phyloP scores from a whole-genome alignment of 2,888 invertebrate genomes.

The Xestia xanthographa region DNA sequence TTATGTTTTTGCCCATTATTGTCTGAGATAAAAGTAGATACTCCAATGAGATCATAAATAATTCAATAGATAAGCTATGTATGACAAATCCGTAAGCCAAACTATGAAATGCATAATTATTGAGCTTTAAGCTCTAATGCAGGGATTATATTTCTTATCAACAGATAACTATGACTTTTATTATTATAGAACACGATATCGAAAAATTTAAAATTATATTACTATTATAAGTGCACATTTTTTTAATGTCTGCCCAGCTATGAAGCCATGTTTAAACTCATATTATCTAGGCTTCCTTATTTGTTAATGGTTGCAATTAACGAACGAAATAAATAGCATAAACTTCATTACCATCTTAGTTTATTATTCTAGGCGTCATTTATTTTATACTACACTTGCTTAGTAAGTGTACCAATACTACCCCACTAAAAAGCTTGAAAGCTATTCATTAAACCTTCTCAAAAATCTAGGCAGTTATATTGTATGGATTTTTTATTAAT shows the following conservation, averaged over 20 bases:
- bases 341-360: too few species aligned
- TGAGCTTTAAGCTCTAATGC: not conserved
- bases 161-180: not conserved
- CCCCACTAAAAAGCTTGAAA: too few species aligned
- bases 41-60: not conserved
- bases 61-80: not conserved
- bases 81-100: not conserved
- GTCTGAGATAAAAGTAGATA: constrained; percentile 2
- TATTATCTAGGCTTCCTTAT: not conserved
- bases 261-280: not conserved
- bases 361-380: not conserved
- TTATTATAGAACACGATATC: not conserved
- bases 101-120: not conserved
- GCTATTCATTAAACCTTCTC: too few species aligned
- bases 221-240: not conserved
- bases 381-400: too few species aligned
- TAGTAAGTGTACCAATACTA: too few species aligned
- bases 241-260: not conserved
- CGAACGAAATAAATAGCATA: not conserved
- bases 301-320: not conserved
- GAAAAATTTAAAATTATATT: not conserved
- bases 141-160: not conserved
- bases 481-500: too few species aligned
- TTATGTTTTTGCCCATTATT: constrained; percentile 24
- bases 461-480: too few species aligned